These are phyloP conservation scores for Perizoma affinitatum DNA, from an alignment of 2,888 invertebrate species.

Conservation along the genomic window DNA sequence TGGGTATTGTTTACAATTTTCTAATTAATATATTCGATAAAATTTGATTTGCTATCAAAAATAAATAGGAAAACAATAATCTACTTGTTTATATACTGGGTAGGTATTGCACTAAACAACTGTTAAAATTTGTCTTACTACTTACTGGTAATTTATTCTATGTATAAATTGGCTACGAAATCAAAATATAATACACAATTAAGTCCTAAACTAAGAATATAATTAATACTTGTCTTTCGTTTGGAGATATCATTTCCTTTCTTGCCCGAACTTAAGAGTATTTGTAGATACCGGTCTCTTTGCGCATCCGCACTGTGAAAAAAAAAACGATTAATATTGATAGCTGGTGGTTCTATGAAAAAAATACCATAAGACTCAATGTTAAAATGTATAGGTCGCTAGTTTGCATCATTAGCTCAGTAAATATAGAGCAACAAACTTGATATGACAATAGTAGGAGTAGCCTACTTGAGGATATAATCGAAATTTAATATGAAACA, in stretches of 20 bases:
- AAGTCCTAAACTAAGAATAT: slow-evolving; percentile 31
- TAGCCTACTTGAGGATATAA: too few species aligned
- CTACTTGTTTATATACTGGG: slow-evolving; percentile 42
- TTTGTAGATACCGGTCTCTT: slow-evolving; percentile 79
- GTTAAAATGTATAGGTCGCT: too few species aligned
- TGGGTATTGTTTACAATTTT: slow-evolving; percentile 4
- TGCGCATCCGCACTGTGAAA: slow-evolving; percentile 80
- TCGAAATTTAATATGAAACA: too few species aligned
- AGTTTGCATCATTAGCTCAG: too few species aligned
- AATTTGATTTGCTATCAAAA: slow-evolving; percentile 30
- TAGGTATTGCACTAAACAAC: slow-evolving; percentile 49
- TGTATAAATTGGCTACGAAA: slow-evolving; percentile 28
- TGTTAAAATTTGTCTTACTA: slow-evolving; percentile 34
- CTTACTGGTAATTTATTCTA: slow-evolving; percentile 36
- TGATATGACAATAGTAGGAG: too few species aligned
- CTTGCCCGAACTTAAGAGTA: slow-evolving; percentile 62
- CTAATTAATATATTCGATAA: slow-evolving; percentile 1
- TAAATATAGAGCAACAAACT: too few species aligned
- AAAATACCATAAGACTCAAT: too few species aligned
- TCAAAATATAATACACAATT: slow-evolving; percentile 25
- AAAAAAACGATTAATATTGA: slow-evolving; percentile 35
- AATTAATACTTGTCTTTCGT: slow-evolving; percentile 47
- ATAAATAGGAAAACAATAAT: slow-evolving; percentile 46
- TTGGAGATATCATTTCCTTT: slow-evolving; percentile 24
- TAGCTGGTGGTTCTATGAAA: neutral